Evolutionary conservation across 2,113 vertebrate genomes (phyloP).

Genomic region (Corythaeola cristata): DNA sequence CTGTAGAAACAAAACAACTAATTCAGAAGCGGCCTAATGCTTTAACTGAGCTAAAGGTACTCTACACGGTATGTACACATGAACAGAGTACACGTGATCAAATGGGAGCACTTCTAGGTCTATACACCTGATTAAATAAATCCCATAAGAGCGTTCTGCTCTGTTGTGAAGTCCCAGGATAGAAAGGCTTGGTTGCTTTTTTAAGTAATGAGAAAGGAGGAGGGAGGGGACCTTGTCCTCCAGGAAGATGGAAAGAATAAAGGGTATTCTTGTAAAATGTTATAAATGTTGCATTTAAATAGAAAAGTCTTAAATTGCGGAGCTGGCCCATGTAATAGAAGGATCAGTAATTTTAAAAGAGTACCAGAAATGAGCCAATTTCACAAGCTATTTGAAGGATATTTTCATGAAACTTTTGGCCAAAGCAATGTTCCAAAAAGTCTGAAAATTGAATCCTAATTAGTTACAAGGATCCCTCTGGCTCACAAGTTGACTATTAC

Average conservation of each 20-base stretch:
- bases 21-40: not conserved
- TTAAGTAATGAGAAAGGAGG: not conserved
- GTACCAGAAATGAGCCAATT: conserved; percentile 62
- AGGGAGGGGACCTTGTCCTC: not conserved
- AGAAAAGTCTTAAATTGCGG: conserved; percentile 26
- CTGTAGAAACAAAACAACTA: not conserved
- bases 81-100: not conserved
- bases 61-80: too few species aligned
- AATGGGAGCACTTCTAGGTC: not conserved
- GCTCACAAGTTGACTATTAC: conserved; percentile 43
- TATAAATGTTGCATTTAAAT: conserved; percentile 61
- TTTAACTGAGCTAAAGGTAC: not conserved
- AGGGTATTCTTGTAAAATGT: conserved; percentile 23
- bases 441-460: conserved; percentile 68
- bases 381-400: conserved; percentile 61
- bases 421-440: conserved; percentile 57
- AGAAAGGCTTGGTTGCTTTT: not conserved
- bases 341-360: conserved; percentile 59
- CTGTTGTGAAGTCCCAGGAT: not conserved
- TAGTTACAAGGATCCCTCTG: conserved; percentile 42
- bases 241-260: not conserved
- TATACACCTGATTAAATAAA: not conserved
- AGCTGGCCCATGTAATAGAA: conserved; percentile 38
- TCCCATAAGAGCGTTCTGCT: not conserved
- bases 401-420: conserved; percentile 61